Percentiles rank a stretch among this genome's conserved stretches.
These are phyloP conservation scores for Philopotamus ludificatus DNA, from an alignment of 1,140 invertebrate species.

Conservation along the genomic window DNA sequence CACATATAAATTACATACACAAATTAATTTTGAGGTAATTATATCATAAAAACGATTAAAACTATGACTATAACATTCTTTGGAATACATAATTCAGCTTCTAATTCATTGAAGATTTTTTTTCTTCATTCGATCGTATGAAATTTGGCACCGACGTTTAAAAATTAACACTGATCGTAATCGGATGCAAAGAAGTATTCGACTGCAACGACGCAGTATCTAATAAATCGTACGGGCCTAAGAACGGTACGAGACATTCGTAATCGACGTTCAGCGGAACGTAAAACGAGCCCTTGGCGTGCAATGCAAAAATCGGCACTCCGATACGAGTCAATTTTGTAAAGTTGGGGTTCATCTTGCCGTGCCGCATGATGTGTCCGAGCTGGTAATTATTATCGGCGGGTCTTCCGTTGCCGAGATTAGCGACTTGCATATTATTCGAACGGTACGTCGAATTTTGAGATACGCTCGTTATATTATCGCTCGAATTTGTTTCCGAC, in stretches of 20 bases:
- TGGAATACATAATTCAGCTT: too few species aligned
- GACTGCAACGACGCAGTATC: constrained; percentile 59
- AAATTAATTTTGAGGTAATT: too few species aligned
- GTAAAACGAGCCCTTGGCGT: constrained; percentile 86
- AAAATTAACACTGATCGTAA: constrained; percentile 89
- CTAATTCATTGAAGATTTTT: too few species aligned
- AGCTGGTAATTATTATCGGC: background rate
- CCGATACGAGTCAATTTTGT: constrained; percentile 27
- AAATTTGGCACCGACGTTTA: too few species aligned
- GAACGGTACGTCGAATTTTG: constrained; percentile 16
- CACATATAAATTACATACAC: too few species aligned
- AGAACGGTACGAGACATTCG: constrained; percentile 67
- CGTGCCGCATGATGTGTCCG: background rate
- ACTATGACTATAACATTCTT: too few species aligned
- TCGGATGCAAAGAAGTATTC: constrained; percentile 77
- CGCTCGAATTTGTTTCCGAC: constrained; percentile 32
- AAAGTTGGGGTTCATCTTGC: background rate
- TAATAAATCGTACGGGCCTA: constrained; percentile 61
- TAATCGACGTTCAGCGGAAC: constrained; percentile 86
- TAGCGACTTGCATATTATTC: constrained; percentile 12
- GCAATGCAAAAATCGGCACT: constrained; percentile 53
- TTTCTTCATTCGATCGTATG: too few species aligned
- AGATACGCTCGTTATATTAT: constrained; percentile 20
- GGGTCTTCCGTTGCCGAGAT: background rate
- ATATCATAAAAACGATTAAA: too few species aligned